Conservation (phyloP, 2,797 vertebrate genomes). For the Muscicapa comitata region DNA sequence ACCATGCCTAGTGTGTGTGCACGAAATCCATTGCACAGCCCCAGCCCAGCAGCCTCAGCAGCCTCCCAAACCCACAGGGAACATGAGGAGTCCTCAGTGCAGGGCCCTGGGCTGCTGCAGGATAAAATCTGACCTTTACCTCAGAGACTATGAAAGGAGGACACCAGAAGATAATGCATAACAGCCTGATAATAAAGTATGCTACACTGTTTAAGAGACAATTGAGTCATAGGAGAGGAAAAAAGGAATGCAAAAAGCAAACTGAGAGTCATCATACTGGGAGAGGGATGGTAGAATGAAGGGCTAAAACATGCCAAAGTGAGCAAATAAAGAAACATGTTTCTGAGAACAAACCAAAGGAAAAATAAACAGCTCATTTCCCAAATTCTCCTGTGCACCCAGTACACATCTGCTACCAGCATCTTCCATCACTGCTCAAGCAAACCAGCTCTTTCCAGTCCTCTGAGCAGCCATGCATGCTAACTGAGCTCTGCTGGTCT, state of each 20-base stretch:
- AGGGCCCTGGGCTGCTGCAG: neutral
- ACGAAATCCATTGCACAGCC: neutral
- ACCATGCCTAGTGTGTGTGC: neutral
- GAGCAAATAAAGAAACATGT: neutral
- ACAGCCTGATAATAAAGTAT: neutral
- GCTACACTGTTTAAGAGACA: neutral
- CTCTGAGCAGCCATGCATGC: neutral
- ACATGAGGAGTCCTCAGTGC: neutral
- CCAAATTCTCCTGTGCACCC: neutral
- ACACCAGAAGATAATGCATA: neutral
- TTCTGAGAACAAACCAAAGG: neutral
- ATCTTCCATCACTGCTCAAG: neutral
- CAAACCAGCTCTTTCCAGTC: neutral
- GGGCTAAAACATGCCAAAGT: neutral
- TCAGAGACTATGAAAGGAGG: neutral
- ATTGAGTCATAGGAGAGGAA: neutral
- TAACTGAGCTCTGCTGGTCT: neutral
- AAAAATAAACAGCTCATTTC: neutral
- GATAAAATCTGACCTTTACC: neutral
- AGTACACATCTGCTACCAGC: neutral
- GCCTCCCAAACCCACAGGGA: rapidly evolving
- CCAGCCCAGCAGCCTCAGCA: rapidly evolving
- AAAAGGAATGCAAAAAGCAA: neutral
- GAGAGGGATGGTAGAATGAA: neutral
- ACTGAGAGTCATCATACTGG: neutral